Evolutionary conservation across 1,140 invertebrate genomes (phyloP).

Genomic region (Tenebrio molitor): DNA sequence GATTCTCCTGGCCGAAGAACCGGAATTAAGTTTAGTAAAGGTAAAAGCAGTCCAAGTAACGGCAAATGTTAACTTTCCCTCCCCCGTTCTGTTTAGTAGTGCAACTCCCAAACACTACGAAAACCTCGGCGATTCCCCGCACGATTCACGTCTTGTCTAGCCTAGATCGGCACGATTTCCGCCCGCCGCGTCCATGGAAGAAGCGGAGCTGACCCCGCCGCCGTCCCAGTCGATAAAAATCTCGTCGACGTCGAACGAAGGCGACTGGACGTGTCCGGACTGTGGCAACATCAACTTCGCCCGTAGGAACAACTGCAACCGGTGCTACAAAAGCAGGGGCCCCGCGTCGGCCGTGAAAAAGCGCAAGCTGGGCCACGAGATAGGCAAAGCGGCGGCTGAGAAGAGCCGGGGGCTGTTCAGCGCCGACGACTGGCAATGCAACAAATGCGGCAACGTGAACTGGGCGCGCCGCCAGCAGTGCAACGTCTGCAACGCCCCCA

Average conservation of each 20-base stretch:
- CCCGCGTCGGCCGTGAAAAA: conserved; percentile 71
- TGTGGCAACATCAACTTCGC: conserved; percentile 97
- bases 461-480: conserved; percentile 97
- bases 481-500: conserved; percentile 99
- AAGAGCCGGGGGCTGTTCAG: conserved; percentile 98
- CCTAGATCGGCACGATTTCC: background rate
- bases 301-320: conserved; percentile 89
- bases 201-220: conserved; percentile 57
- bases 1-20: background rate
- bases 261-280: conserved; percentile 73
- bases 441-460: conserved; percentile 99
- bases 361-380: conserved; percentile 95
- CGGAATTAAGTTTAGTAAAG: conserved; percentile 13
- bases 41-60: conserved; percentile 5
- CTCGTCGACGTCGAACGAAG: conserved; percentile 62
- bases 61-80: conserved; percentile 3
- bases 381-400: conserved; percentile 97
- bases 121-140: background rate
- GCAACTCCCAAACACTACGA: background rate
- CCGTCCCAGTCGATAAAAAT: conserved; percentile 55
- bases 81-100: conserved; percentile 13
- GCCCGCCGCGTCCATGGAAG: conserved; percentile 35
- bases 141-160: no score
- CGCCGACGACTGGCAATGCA: conserved; percentile 99
- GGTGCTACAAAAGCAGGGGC: conserved; percentile 82